A percentile compares a stretch with the other conserved stretches of the same genome.
These are phyloP conservation scores for Columbina picui DNA, from an alignment of 2,113 vertebrate species.

Conservation along the genomic window DNA sequence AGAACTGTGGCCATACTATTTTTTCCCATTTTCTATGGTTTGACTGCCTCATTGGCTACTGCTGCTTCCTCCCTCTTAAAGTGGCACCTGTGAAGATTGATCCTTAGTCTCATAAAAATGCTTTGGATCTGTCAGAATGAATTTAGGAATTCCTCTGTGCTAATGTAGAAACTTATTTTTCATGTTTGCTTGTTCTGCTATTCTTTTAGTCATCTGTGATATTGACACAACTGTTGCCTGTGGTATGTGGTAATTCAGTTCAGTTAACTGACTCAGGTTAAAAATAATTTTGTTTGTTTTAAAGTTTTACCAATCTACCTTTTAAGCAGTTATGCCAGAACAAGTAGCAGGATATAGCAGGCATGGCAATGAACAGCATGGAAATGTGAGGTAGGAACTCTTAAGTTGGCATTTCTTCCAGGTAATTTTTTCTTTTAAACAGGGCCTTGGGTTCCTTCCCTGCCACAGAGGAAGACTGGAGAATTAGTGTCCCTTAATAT, in stretches of 20 bases:
- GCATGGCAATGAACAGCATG: neutral
- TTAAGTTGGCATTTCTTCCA: neutral
- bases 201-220: neutral
- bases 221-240: neutral
- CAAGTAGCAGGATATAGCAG: neutral
- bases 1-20: rapidly evolving
- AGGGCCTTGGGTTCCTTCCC: neutral
- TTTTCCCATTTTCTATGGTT: neutral
- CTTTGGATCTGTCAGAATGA: neutral
- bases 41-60: neutral
- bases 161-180: neutral
- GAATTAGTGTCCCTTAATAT: neutral
- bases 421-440: neutral
- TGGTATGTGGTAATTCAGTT: neutral
- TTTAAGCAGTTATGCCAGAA: neutral
- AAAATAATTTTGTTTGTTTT: neutral
- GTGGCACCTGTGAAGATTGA: neutral
- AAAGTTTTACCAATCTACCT: neutral
- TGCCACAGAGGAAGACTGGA: neutral
- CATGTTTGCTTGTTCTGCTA: neutral
- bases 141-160: neutral
- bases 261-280: neutral
- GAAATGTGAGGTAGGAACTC: neutral
- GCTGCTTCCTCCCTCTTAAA: neutral
- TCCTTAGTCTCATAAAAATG: neutral